Conservation (phyloP, 1,140 invertebrate genomes). For the Anthonomus grandis region DNA sequence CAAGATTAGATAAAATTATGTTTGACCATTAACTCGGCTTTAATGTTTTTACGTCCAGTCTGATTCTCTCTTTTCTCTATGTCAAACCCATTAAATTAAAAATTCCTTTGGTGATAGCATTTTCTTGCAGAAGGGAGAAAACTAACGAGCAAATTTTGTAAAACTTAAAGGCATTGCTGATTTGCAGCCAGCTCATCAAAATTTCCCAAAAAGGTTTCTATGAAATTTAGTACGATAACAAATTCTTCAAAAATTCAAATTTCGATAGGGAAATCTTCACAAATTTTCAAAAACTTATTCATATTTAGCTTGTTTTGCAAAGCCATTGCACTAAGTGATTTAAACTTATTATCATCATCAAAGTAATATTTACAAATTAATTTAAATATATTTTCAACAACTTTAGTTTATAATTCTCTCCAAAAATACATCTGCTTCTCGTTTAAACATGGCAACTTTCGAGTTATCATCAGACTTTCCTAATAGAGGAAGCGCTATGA, state of each 20-base stretch:
- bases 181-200: conserved; percentile 1
- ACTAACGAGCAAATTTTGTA: conserved; percentile 1
- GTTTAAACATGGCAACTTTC: too few species aligned
- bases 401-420: too few species aligned
- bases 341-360: too few species aligned
- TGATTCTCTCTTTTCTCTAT: conserved; percentile 5
- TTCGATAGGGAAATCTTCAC: neutral
- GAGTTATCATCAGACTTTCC: too few species aligned
- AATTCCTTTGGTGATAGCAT: conserved; percentile 1
- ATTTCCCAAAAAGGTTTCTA: neutral
- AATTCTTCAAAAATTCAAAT: neutral
- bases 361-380: too few species aligned
- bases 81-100: conserved; percentile 1
- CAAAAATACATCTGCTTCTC: too few species aligned
- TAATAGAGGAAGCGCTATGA: too few species aligned
- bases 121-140: neutral
- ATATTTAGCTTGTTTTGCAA: neutral
- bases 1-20: too few species aligned
- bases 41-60: conserved; percentile 3
- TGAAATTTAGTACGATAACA: too few species aligned
- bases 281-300: neutral
- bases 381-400: too few species aligned
- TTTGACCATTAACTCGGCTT: conserved; percentile 5
- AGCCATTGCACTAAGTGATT: too few species aligned
- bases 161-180: conserved; percentile 1